Evolutionary conservation across 1,140 invertebrate genomes (phyloP).

Genomic region (Heliconius hewitsoni): DNA sequence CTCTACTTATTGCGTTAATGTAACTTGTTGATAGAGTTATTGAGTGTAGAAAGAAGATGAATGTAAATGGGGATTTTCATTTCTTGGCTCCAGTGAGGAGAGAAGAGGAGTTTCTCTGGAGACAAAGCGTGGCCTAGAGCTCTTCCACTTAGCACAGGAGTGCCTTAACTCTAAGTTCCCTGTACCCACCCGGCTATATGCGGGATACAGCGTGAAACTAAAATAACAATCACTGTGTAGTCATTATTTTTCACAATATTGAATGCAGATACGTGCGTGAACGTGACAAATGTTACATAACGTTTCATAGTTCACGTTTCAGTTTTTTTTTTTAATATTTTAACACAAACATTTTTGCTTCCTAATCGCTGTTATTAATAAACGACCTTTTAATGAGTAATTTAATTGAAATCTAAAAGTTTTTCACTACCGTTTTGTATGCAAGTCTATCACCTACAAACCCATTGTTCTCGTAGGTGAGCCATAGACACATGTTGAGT

Average conservation of each 20-base stretch:
- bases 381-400: background rate
- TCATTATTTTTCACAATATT: background rate
- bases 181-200: too few relatives aligned
- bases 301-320: background rate
- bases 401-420: background rate
- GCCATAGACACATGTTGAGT: too few relatives aligned
- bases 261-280: background rate
- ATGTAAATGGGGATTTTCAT: too few relatives aligned
- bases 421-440: background rate
- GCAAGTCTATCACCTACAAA: background rate
- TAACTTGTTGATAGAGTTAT: too few relatives aligned
- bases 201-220: background rate
- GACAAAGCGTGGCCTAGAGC: too few relatives aligned
- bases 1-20: too few relatives aligned
- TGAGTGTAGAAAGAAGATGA: too few relatives aligned
- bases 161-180: too few relatives aligned
- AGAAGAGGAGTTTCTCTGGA: too few relatives aligned
- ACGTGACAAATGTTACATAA: constrained; percentile 4
- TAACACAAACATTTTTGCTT: background rate
- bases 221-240: background rate
- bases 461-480: too few relatives aligned
- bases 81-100: too few relatives aligned
- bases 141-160: too few relatives aligned
- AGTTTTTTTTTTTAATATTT: background rate
- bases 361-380: background rate